phyloP scores from a whole-genome alignment of 2,113 vertebrate genomes.

The Mobula hypostoma region DNA sequence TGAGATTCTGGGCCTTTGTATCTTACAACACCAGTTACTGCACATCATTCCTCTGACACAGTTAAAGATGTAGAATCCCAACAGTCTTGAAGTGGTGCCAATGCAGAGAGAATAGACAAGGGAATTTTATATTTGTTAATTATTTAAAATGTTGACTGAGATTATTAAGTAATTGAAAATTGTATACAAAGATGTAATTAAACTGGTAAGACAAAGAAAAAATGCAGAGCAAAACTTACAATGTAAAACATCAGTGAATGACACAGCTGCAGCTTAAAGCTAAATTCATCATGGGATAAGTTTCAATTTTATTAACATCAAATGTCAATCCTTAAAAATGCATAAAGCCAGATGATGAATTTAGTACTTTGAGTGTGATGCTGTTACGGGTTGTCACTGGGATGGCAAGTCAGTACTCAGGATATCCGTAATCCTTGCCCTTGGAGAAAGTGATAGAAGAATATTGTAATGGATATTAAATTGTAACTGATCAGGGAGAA shows the following conservation, averaged over 20 bases:
- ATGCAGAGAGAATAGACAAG: neutral
- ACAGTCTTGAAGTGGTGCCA: neutral
- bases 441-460: neutral
- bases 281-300: neutral
- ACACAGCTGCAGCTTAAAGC: neutral
- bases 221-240: neutral
- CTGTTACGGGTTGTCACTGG: neutral
- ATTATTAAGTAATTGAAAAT: neutral
- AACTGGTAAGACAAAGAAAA: neutral
- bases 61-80: neutral
- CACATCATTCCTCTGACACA: neutral
- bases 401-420: neutral
- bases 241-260: neutral
- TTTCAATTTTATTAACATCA: neutral
- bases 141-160: neutral
- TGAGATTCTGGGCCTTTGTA: neutral
- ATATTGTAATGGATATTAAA: neutral
- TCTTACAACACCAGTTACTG: neutral
- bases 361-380: neutral
- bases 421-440: neutral
- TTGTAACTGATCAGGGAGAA: neutral
- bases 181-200: neutral
- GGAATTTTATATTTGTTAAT: neutral
- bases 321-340: neutral
- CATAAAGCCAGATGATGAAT: conserved; percentile 9